A percentile compares a stretch with the other conserved stretches of the same genome.
These are phyloP conservation scores for Silurus aristotelis DNA, from an alignment of 2,797 vertebrate genomes.

Conservation along the genomic window DNA sequence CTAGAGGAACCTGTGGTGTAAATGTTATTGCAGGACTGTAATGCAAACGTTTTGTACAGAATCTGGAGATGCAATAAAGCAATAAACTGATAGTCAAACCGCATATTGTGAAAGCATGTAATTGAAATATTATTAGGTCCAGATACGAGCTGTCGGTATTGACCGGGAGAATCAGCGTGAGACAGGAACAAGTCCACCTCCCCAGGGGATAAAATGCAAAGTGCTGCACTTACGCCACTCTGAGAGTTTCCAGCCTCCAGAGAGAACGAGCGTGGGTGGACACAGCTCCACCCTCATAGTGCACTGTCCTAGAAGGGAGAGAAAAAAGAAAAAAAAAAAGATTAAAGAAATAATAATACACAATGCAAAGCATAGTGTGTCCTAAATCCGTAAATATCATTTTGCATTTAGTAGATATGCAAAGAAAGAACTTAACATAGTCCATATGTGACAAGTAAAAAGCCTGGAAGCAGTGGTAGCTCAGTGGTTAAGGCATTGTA, in stretches of 20 bases:
- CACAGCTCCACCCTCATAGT: constrained; percentile 93
- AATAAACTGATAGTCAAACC: neutral
- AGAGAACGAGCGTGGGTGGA: constrained; percentile 91
- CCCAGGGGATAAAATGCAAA: neutral
- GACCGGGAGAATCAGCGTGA: neutral
- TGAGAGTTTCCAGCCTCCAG: constrained; percentile 91
- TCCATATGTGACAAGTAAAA: no score
- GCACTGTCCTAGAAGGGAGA: constrained; percentile 80
- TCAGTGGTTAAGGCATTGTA: no score
- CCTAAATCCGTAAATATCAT: neutral
- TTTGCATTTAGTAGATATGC: no score
- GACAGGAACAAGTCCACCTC: neutral
- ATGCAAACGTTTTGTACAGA: no score
- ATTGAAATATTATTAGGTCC: neutral
- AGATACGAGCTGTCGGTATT: neutral
- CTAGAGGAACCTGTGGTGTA: neutral
- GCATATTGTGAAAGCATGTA: neutral
- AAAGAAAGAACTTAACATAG: no score
- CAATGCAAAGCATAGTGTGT: neutral
- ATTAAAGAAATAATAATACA: neutral
- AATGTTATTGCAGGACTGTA: neutral
- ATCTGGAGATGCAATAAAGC: neutral
- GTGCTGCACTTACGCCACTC: constrained; percentile 86
- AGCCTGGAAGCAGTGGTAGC: no score
- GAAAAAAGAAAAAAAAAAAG: neutral